Conservation (phyloP, 2,797 vertebrate genomes). For the Miichthys miiuy region DNA sequence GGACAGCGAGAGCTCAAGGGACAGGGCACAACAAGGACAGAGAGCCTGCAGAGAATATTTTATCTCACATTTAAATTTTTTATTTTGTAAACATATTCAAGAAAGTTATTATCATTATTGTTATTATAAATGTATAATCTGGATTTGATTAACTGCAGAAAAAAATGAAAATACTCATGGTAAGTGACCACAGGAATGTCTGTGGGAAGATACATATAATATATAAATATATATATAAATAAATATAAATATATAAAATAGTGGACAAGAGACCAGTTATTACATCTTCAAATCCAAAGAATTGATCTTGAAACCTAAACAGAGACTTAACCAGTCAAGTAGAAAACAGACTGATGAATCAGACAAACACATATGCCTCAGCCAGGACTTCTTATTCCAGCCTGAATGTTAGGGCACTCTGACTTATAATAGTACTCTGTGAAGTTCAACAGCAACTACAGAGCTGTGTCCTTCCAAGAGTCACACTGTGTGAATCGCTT, state of each 20-base stretch:
- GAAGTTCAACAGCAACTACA: slow-evolving; percentile 18
- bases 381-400: slow-evolving; percentile 18
- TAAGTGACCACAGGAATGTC: not conserved
- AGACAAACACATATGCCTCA: slow-evolving; percentile 9
- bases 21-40: not conserved
- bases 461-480: slow-evolving; percentile 44
- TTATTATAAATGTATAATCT: not conserved
- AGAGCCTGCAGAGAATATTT: not conserved
- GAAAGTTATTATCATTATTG: not conserved
- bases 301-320: not conserved
- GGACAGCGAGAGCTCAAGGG: not conserved
- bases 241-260: not conserved
- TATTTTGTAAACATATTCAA: not conserved
- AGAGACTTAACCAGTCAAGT: not conserved
- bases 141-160: not conserved
- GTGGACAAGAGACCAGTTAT: not conserved
- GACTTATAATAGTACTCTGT: slow-evolving; percentile 32
- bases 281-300: not conserved
- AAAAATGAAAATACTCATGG: not conserved
- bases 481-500: slow-evolving; percentile 44
- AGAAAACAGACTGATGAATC: not conserved
- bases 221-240: too few species aligned
- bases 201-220: not conserved
- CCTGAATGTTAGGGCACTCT: not conserved
- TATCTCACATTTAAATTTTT: not conserved